Percentiles rank a stretch among this genome's conserved stretches.
Evolutionary conservation across 2,888 invertebrate genomes (phyloP).

Genomic region (Nineta flava): DNA sequence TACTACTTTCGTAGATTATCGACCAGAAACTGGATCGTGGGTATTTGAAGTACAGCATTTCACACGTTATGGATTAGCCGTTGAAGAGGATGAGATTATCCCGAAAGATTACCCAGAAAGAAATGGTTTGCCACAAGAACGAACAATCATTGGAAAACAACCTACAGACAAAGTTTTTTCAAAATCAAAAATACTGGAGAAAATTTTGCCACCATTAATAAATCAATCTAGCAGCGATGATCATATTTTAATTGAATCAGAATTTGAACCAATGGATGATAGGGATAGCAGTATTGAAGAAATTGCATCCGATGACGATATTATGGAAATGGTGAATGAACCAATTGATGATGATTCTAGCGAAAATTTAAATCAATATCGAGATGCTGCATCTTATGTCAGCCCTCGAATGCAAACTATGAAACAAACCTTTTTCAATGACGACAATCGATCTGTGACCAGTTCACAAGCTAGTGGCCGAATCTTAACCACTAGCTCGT

Average conservation of each 20-base stretch:
- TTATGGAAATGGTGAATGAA: background rate
- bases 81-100: background rate
- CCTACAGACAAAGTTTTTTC: background rate
- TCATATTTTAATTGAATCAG: too few relatives aligned
- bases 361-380: background rate
- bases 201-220: background rate
- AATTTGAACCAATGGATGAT: background rate
- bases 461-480: background rate
- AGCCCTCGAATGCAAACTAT: background rate
- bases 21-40: slow-evolving; percentile 94
- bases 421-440: background rate
- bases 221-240: background rate
- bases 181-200: background rate
- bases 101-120: background rate
- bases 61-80: slow-evolving; percentile 64
- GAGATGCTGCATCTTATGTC: background rate
- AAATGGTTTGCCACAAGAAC: too few relatives aligned
- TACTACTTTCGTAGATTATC: slow-evolving; percentile 85
- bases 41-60: slow-evolving; percentile 91
- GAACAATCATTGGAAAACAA: too few relatives aligned
- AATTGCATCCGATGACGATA: background rate
- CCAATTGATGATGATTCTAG: background rate
- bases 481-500: background rate
- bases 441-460: background rate
- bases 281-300: background rate